phyloP scores from a whole-genome alignment of 1,140 invertebrate genomes.

The Bombus waltoni region DNA sequence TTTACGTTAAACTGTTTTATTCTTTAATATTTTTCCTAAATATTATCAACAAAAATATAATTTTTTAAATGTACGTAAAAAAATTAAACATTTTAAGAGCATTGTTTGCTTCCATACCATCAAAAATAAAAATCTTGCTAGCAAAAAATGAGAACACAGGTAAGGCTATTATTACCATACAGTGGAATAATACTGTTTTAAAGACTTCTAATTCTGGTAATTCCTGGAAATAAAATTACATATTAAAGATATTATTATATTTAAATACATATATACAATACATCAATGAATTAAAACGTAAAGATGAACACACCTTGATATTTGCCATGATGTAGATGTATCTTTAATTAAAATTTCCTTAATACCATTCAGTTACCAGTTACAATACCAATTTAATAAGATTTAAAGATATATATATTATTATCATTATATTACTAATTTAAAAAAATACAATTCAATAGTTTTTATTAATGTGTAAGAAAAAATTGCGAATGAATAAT shows the following conservation, averaged over 20 bases:
- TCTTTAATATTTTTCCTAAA: not conserved
- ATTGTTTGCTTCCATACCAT: conserved; percentile 70
- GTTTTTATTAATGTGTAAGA: not conserved
- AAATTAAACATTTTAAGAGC: conserved; percentile 12
- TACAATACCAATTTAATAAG: not conserved
- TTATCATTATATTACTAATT: not conserved
- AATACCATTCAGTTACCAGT: not conserved
- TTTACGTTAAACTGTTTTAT: conserved; percentile 3
- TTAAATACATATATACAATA: not conserved
- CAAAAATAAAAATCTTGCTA: conserved; percentile 79
- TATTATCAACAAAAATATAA: not conserved
- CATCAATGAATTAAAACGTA: not conserved
- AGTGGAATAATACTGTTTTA: conserved; percentile 78
- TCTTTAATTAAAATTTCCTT: not conserved
- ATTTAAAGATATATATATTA: not conserved
- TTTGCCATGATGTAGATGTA: conserved; percentile 39
- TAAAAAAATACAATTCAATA: not conserved
- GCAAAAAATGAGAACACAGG: conserved; percentile 79
- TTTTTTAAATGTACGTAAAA: not conserved
- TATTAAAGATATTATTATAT: not conserved
- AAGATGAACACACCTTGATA: conserved; percentile 36
- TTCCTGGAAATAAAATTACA: conserved; percentile 69
- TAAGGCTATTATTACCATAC: conserved; percentile 77
- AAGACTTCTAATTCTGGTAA: conserved; percentile 77
- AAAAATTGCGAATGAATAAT: not conserved